Percentiles rank a stretch among this genome's conserved stretches.
Conservation (phyloP, 2,797 vertebrate genomes). For the Pygocentrus nattereri region DNA sequence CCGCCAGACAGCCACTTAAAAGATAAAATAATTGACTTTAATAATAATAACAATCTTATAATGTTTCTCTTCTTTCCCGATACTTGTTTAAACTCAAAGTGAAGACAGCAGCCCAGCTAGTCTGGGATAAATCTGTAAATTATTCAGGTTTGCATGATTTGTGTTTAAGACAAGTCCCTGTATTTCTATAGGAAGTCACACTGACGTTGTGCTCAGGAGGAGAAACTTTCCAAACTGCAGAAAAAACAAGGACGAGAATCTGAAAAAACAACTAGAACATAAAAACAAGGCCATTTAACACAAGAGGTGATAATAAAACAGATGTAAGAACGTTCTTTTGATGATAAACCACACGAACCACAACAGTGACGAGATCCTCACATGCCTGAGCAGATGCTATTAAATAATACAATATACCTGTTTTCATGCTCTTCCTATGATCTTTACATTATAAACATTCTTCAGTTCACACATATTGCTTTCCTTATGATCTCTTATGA, state of each 20-base stretch:
- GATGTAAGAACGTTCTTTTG: background rate
- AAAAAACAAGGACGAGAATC: background rate
- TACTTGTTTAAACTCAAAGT: too few species aligned
- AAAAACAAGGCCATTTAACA: background rate
- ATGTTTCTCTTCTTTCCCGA: background rate
- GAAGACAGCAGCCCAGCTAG: background rate
- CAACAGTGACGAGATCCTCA: slow-evolving; percentile 20
- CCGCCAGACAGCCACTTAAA: slow-evolving; percentile 75
- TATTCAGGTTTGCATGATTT: background rate
- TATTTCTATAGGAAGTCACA: background rate
- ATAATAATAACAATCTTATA: background rate
- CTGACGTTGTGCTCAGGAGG: background rate
- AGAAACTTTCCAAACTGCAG: background rate
- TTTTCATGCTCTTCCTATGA: background rate
- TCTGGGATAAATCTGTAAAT: background rate
- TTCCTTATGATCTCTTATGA: background rate
- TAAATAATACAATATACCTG: slow-evolving; percentile 2
- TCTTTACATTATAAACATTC: slow-evolving; percentile 9
- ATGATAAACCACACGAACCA: background rate
- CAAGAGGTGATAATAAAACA: background rate
- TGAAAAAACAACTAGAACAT: background rate
- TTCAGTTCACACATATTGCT: slow-evolving; percentile 40
- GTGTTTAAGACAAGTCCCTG: background rate
- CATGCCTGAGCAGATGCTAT: slow-evolving; percentile 35
- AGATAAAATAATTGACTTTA: slow-evolving; percentile 10